Conservation (phyloP, 1,140 invertebrate genomes). For the Pogonomyrmex californicus region DNA sequence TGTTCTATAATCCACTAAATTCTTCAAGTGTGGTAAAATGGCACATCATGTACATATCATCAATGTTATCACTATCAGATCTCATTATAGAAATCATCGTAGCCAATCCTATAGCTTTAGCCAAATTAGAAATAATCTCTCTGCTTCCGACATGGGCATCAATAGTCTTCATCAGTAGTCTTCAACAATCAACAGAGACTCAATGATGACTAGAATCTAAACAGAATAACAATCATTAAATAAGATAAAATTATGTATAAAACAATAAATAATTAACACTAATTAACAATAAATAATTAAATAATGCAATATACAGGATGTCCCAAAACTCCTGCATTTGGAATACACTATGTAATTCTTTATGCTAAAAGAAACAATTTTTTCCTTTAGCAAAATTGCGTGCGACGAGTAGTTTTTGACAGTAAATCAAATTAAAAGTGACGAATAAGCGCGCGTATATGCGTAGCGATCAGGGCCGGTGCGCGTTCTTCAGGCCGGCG, state of each 20-base stretch:
- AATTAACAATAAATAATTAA: slow-evolving; percentile 34
- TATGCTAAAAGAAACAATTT: no score
- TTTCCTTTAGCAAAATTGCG: no score
- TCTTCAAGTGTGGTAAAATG: slow-evolving; percentile 99
- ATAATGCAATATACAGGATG: no score
- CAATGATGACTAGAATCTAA: slow-evolving; percentile 98
- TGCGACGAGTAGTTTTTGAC: no score
- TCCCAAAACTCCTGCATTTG: no score
- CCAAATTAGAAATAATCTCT: slow-evolving; percentile 99
- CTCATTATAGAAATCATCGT: slow-evolving; percentile 99
- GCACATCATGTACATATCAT: slow-evolving; percentile 99
- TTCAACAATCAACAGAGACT: slow-evolving; percentile 99
- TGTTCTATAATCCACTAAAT: slow-evolving; percentile 99
- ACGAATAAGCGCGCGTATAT: no score
- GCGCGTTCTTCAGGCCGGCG: no score
- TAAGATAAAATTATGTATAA: slow-evolving; percentile 4
- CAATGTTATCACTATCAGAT: slow-evolving; percentile 99
- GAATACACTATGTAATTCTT: no score
- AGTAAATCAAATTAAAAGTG: no score
- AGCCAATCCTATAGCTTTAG: slow-evolving; percentile 99
- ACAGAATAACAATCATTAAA: background rate
- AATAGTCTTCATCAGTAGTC: no score
- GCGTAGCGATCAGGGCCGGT: no score
- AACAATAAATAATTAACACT: slow-evolving; percentile 36
- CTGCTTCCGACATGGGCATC: slow-evolving; percentile 99